Evolutionary conservation across 1,140 invertebrate species (phyloP), one percentile per base, ranked within the genome.

Genomic region (Hydropsyche tenuis): DNA sequence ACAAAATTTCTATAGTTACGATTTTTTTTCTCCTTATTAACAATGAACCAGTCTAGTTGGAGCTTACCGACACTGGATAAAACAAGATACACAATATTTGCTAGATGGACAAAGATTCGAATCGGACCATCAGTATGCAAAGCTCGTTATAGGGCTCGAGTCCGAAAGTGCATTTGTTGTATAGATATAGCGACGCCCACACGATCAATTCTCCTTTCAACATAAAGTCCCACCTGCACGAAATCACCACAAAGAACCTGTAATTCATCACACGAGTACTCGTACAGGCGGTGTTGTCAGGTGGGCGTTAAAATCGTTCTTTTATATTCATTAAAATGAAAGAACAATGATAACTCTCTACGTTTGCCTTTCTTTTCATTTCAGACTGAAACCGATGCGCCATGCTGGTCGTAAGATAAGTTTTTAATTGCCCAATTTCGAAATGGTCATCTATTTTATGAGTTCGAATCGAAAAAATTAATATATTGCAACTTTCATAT

Each of bases 231-330:
- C 56, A 60, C 56, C 56, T 60, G 22, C 56, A 60, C 56, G 56
- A 60, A 60, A 60, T 25, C 56, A 60, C 56, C 56, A 60, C 56
- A 60, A 60, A 60, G 56, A 60, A 60, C 56, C 56, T 25, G 56
- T 60, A 60, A 60, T 60, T 60, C 56, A 60, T 60, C 56, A 60
- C 56, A 60, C 23, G 23, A 60, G 23, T 25, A 60, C 56, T 60
- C 23, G 56, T 25, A 60, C 56, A 60, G 9, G 22, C 56, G 12
- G 56, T 27, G 23, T 25, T 60, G 56, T 22, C 56, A 60, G 56
- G 56, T 60, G 56, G 56, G 56, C 56, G 56, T 60, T 11, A 6
- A 20, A 37, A 22, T 23, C 22, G 22, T 60, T 20, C 56, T 60
- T 60, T 60, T 60, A 60, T 60, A 60, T 60, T 25, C 56, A 25